These are phyloP conservation scores for Crenichthys baileyi DNA, from an alignment of 2,797 vertebrate genomes.

Conservation along the genomic window DNA sequence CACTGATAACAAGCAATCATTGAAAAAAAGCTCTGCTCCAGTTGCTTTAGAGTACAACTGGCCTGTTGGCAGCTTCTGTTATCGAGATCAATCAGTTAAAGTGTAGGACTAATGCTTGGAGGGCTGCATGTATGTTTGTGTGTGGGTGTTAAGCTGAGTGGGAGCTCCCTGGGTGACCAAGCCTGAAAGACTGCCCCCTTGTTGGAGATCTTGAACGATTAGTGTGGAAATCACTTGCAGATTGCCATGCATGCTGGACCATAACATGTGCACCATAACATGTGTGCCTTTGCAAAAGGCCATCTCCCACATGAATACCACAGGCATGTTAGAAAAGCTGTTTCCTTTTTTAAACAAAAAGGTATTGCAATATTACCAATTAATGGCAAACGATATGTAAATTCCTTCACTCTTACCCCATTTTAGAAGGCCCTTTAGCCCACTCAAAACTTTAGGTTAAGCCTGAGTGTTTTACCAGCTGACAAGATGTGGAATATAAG, in stretches of 20 bases:
- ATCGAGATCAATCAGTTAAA: slow-evolving; percentile 74
- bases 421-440: slow-evolving; percentile 24
- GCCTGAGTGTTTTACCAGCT: slow-evolving; percentile 17
- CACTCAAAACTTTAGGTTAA: slow-evolving; percentile 23
- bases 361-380: slow-evolving; percentile 44
- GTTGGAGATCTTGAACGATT: slow-evolving; percentile 68
- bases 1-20: slow-evolving; percentile 62
- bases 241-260: slow-evolving; percentile 64
- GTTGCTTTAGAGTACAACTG: slow-evolving; percentile 53
- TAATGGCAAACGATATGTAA: slow-evolving; percentile 47
- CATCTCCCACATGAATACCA: slow-evolving; percentile 33
- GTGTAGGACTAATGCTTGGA: slow-evolving; percentile 61
- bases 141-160: slow-evolving; percentile 28
- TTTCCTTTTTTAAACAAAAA: slow-evolving; percentile 56
- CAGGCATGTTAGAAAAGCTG: slow-evolving; percentile 32
- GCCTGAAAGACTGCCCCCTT: slow-evolving; percentile 56
- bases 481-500: slow-evolving; percentile 4
- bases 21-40: slow-evolving; percentile 61
- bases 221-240: slow-evolving; percentile 81
- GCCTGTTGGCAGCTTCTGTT: slow-evolving; percentile 61
- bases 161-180: slow-evolving; percentile 57
- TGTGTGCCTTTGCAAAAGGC: slow-evolving; percentile 33
- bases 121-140: slow-evolving; percentile 40
- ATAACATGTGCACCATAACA: slow-evolving; percentile 12
- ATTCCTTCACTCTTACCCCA: slow-evolving; percentile 30